Evolutionary conservation across 2,888 invertebrate genomes (phyloP).

Genomic region (Brachycybe producta): DNA sequence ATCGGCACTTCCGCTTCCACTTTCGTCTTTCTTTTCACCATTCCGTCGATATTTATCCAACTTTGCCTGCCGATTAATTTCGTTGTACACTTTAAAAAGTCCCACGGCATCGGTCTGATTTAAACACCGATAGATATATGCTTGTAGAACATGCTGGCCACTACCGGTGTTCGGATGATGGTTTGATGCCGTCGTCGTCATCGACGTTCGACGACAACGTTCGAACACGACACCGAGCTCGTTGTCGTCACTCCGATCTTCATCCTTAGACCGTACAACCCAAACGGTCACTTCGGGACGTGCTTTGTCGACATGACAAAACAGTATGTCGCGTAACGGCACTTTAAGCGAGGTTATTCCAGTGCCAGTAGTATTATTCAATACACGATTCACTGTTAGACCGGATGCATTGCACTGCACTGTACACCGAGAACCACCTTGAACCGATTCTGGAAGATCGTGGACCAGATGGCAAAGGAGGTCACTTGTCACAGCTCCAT

Average conservation of each 20-base stretch:
- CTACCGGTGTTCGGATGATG: not conserved
- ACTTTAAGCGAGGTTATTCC: not conserved
- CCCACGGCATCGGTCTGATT: slow-evolving; percentile 11
- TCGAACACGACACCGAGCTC: not conserved
- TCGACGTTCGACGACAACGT: too few relatives aligned
- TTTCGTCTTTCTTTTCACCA: slow-evolving; percentile 10
- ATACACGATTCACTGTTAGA: slow-evolving; percentile 9
- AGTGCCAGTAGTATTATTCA: not conserved
- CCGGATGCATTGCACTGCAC: slow-evolving; percentile 14
- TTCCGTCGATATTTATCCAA: slow-evolving; percentile 10
- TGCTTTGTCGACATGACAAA: slow-evolving; percentile 30
- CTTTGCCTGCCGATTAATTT: slow-evolving; percentile 14
- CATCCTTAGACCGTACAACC: slow-evolving; percentile 26
- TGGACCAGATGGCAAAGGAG: slow-evolving; percentile 13
- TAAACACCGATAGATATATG: slow-evolving; percentile 12
- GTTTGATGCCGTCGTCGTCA: too few relatives aligned
- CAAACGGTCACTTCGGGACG: slow-evolving; percentile 29
- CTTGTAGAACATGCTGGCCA: not conserved
- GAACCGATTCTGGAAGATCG: slow-evolving; percentile 3
- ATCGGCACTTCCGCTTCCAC: too few relatives aligned
- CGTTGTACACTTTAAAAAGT: slow-evolving; percentile 13
- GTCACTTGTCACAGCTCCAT: slow-evolving; percentile 13
- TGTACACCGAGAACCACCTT: slow-evolving; percentile 7
- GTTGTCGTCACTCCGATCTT: not conserved
- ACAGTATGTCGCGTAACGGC: slow-evolving; percentile 28